A percentile compares a stretch with the other conserved stretches of the same genome.
Evolutionary conservation across 1,140 invertebrate genomes (phyloP).

Genomic region (Parasteatoda tepidariorum): DNA sequence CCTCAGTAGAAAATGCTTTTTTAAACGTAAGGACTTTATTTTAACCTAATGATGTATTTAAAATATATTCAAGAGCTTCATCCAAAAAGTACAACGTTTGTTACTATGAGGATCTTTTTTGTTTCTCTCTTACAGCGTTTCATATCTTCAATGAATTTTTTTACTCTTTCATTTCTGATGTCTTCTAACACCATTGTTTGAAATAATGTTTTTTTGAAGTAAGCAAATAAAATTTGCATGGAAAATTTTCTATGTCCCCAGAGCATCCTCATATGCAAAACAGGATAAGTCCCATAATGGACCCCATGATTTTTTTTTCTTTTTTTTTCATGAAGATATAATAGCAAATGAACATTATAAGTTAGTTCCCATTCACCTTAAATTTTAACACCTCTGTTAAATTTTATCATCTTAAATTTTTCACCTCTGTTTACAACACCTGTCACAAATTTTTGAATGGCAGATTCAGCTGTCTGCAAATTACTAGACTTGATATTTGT

Average conservation of each 20-base stretch:
- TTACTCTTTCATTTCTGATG: neutral
- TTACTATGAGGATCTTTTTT: neutral
- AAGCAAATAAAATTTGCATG: neutral
- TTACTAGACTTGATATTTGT: neutral
- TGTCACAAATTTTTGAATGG: neutral
- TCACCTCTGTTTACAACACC: neutral
- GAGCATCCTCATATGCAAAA: neutral
- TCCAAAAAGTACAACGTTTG: neutral
- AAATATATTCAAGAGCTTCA: neutral
- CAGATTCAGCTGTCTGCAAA: neutral
- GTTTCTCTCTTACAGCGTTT: neutral
- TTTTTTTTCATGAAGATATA: neutral
- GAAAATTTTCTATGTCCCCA: neutral
- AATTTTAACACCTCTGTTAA: too few relatives aligned
- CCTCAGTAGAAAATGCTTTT: neutral
- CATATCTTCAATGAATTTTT: neutral
- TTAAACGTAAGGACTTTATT: neutral
- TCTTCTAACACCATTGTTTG: neutral
- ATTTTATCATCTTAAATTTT: too few relatives aligned
- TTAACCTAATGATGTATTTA: neutral
- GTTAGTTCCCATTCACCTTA: too few relatives aligned
- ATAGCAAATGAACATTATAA: slow-evolving; percentile 1
- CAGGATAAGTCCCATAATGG: neutral
- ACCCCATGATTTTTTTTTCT: neutral
- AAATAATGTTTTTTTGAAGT: neutral